Percentiles rank a stretch among this genome's conserved stretches.
Conservation (phyloP, 2,888 invertebrate species). For the Orthosia incerta region DNA sequence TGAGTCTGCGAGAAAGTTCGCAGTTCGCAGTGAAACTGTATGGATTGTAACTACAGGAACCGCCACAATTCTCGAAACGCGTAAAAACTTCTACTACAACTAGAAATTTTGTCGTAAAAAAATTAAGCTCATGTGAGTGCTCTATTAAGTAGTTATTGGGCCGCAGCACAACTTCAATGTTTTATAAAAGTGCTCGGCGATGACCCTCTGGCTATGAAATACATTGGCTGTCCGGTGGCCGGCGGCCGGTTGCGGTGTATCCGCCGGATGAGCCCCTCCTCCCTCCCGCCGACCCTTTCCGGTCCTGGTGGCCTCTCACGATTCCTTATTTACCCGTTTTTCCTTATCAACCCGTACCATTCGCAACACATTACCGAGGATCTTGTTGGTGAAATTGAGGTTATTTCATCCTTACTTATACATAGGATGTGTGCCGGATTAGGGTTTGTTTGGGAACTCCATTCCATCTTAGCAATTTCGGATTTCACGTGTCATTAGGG, state of each 20-base stretch:
- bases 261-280: conserved; percentile 77
- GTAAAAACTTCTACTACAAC: conserved; percentile 27
- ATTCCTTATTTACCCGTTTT: conserved; percentile 89
- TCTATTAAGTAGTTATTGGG: conserved; percentile 60
- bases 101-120: conserved; percentile 61
- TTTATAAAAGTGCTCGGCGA: conserved; percentile 75
- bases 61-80: conserved; percentile 18
- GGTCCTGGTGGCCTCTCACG: conserved; percentile 74
- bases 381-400: conserved; percentile 83
- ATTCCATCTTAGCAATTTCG: conserved; percentile 75
- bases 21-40: conserved; percentile 16
- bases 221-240: conserved; percentile 69
- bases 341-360: conserved; percentile 88
- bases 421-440: conserved; percentile 73
- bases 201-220: conserved; percentile 73
- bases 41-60: conserved; percentile 33
- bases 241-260: conserved; percentile 76
- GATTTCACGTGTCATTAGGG: conserved; percentile 76
- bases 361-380: conserved; percentile 85
- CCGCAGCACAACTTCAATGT: conserved; percentile 71
- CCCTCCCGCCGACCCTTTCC: conserved; percentile 79
- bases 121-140: conserved; percentile 62
- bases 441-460: conserved; percentile 76
- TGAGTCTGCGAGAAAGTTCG: conserved; percentile 36
- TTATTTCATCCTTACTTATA: conserved; percentile 75